phyloP scores from a whole-genome alignment of 2,888 invertebrate species.

The Oligia latruncula region DNA sequence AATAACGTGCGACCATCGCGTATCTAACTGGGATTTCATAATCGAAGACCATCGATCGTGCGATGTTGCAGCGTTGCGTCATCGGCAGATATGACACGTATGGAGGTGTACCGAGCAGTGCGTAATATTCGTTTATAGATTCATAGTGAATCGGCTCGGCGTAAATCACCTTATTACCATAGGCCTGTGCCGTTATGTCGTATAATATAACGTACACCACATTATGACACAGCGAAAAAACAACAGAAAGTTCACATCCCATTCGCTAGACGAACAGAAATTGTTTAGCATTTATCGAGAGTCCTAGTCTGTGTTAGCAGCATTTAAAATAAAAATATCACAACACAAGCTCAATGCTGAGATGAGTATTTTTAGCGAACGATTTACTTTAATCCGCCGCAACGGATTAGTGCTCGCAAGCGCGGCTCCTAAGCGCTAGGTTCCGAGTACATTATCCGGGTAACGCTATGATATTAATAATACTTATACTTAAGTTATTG shows the following conservation, averaged over 20 bases:
- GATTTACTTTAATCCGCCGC: conserved; percentile 30
- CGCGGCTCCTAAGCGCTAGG: conserved; percentile 8
- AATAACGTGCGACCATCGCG: conserved; percentile 34
- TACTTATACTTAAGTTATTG: neutral
- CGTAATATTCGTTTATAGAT: conserved; percentile 57
- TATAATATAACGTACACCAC: neutral
- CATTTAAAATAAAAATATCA: conserved; percentile 45
- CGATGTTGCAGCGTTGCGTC: conserved; percentile 58
- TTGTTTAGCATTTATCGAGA: conserved; percentile 30
- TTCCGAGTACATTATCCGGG: conserved; percentile 22
- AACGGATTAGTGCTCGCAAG: conserved; percentile 17
- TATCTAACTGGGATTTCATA: conserved; percentile 59
- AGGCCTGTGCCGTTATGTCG: conserved; percentile 23
- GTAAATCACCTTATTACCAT: conserved; percentile 41
- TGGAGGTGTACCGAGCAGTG: conserved; percentile 44
- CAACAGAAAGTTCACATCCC: neutral
- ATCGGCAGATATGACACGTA: conserved; percentile 61
- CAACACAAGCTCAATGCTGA: conserved; percentile 23
- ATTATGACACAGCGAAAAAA: conserved; percentile 22
- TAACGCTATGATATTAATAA: neutral
- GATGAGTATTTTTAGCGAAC: conserved; percentile 49
- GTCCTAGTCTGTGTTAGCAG: conserved; percentile 12
- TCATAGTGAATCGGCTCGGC: conserved; percentile 34
- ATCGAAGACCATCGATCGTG: conserved; percentile 57
- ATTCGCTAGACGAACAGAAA: neutral